A percentile compares a stretch with the other conserved stretches of the same genome.
phyloP scores from a whole-genome alignment of 2,888 invertebrate species.

The Salticus scenicus region DNA sequence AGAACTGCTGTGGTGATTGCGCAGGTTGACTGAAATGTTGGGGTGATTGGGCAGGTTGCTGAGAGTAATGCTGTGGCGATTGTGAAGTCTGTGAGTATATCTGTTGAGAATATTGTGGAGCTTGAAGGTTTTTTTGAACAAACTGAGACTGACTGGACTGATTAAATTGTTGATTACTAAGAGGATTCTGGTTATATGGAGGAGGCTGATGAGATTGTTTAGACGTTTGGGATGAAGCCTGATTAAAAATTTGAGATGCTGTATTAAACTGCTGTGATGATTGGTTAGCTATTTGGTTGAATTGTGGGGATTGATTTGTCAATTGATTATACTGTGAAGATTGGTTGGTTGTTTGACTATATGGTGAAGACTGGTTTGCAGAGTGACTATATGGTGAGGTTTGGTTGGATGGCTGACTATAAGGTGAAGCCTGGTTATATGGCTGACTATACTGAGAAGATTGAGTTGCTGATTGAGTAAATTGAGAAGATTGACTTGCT shows the following conservation, averaged over 20 bases:
- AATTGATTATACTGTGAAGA: background rate
- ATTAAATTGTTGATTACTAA: background rate
- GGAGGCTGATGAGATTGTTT: background rate
- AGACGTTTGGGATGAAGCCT: background rate
- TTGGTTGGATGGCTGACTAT: background rate
- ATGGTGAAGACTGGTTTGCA: background rate
- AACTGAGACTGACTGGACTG: background rate
- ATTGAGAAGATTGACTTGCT: too few species aligned
- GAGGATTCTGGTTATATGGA: background rate
- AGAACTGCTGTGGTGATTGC: conserved; percentile 42
- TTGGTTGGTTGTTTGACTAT: background rate
- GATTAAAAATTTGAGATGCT: background rate
- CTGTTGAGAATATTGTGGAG: background rate
- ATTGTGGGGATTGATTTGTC: conserved; percentile 5
- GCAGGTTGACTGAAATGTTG: conserved; percentile 41
- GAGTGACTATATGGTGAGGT: background rate
- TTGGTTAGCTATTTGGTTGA: background rate
- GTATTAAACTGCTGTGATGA: conserved; percentile 7
- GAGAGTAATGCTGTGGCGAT: conserved; percentile 31
- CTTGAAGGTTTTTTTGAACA: background rate
- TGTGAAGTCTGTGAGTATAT: conserved; percentile 3
- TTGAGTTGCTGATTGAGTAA: conserved; percentile 5
- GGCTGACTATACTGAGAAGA: conserved; percentile 1
- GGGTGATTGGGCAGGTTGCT: conserved; percentile 12
- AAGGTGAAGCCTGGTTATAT: background rate